These are phyloP conservation scores for Lasioglossum vierecki DNA, from an alignment of 2,888 invertebrate species.

Conservation along the genomic window DNA sequence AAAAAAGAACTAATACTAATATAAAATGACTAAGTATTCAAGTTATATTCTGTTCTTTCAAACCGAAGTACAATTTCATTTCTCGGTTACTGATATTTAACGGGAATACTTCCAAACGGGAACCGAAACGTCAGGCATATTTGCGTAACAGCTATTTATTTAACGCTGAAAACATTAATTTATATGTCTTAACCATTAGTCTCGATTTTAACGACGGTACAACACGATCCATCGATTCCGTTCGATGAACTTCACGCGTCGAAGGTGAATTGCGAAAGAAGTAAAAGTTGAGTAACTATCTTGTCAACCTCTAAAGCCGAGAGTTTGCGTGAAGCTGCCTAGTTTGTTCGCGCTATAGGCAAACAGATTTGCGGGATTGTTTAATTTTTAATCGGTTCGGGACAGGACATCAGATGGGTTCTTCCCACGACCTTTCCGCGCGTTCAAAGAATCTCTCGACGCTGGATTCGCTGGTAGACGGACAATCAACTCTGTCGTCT, in stretches of 20 bases:
- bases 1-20: no score
- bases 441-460: neutral
- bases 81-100: no score
- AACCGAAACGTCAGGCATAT: no score
- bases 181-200: no score
- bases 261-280: neutral
- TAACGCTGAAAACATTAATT: no score
- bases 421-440: constrained; percentile 65
- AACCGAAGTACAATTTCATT: no score
- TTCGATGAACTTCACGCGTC: neutral
- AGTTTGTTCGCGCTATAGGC: constrained; percentile 3
- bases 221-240: neutral
- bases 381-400: constrained; percentile 22
- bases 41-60: no score
- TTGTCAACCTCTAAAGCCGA: neutral
- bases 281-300: neutral
- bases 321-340: neutral
- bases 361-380: constrained; percentile 9
- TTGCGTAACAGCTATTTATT: no score
- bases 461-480: neutral
- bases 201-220: neutral
- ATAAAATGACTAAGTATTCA: no score
- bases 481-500: neutral
- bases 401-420: constrained; percentile 35
- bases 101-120: no score